Evolutionary conservation across 2,797 vertebrate genomes (phyloP).

Genomic region (Psittacula derbiana): DNA sequence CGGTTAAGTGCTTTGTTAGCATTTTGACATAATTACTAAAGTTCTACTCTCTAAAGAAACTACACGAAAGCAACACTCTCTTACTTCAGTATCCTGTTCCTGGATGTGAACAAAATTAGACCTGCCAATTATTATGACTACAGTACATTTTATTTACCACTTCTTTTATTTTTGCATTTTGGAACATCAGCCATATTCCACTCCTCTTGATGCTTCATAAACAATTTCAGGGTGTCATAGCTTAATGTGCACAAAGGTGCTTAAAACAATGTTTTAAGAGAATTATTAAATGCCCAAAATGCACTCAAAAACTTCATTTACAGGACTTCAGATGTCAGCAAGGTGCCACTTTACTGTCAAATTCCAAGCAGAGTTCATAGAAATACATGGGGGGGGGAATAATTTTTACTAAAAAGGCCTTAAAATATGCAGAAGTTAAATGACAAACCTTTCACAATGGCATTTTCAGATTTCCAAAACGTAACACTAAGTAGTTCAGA

Average conservation of each 20-base stretch:
- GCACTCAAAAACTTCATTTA: not conserved
- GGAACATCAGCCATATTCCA: not conserved
- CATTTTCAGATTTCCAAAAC: not conserved
- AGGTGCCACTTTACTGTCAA: not conserved
- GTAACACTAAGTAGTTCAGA: not conserved
- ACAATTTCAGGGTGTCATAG: not conserved
- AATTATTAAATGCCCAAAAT: not conserved
- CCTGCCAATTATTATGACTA: not conserved
- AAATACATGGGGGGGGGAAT: not conserved
- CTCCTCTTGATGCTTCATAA: not conserved
- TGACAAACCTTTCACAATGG: not conserved
- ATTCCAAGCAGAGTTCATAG: not conserved
- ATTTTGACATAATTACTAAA: not conserved
- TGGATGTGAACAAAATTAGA: not conserved
- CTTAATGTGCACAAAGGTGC: not conserved
- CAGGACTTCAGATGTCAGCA: not conserved
- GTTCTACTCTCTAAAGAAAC: not conserved
- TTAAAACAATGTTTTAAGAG: not conserved
- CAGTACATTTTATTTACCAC: not conserved
- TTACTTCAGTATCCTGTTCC: not conserved
- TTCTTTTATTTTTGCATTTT: not conserved
- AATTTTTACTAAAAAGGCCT: not conserved
- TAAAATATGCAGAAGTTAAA: constrained; percentile 6
- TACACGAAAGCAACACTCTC: not conserved
- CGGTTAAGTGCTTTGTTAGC: not conserved